These are phyloP conservation scores for Siniperca obscura DNA, from an alignment of 2,797 vertebrate genomes.

Conservation along the genomic window DNA sequence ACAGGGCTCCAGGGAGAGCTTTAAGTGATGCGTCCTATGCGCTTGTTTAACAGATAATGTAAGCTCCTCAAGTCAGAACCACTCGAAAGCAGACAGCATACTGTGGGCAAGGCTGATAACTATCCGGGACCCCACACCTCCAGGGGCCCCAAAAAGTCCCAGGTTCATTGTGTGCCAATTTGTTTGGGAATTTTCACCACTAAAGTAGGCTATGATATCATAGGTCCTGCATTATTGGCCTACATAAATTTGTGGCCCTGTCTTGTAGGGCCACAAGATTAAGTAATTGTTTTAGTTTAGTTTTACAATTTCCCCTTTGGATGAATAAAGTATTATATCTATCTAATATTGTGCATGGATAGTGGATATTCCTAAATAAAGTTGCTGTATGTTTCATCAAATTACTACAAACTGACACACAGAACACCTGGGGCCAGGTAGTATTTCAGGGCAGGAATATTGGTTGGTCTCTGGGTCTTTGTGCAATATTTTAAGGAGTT, in stretches of 20 bases:
- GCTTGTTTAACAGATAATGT: slow-evolving; percentile 65
- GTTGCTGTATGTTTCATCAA: not conserved
- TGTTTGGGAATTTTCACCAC: not conserved
- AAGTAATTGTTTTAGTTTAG: not conserved
- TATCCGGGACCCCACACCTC: not conserved
- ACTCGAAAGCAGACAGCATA: slow-evolving; percentile 19
- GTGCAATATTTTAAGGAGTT: not conserved
- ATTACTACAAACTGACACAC: not conserved
- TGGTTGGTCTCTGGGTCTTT: not conserved
- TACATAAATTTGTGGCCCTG: not conserved
- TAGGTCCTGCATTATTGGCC: not conserved
- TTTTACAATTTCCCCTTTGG: not conserved
- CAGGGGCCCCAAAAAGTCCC: not conserved
- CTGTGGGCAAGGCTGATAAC: not conserved
- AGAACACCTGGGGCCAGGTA: not conserved
- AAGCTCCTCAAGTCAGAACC: slow-evolving; percentile 46
- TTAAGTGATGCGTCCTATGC: slow-evolving; percentile 58
- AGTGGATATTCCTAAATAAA: not conserved
- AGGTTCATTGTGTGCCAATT: not conserved
- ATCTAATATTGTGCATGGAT: not conserved
- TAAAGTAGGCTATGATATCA: not conserved
- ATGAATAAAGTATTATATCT: not conserved
- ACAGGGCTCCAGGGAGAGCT: slow-evolving; percentile 62
- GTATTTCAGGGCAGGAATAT: too few species aligned
- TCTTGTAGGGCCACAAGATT: not conserved